Conservation (phyloP, 2,888 invertebrate genomes). For the Theodoxus fluviatilis region DNA sequence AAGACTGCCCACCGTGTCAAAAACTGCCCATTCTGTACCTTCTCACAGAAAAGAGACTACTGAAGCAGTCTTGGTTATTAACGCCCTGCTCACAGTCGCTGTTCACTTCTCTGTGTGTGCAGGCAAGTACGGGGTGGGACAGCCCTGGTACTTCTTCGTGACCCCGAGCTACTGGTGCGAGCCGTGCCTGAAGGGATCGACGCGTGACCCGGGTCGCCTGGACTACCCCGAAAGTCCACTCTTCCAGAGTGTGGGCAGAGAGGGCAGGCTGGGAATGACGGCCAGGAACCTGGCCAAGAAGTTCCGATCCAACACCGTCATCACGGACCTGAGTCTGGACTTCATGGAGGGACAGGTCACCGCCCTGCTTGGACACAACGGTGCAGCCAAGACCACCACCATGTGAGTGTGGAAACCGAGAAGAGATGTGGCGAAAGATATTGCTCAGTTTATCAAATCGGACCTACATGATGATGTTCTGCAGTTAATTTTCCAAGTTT, state of each 20-base stretch:
- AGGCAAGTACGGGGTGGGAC: constrained; percentile 61
- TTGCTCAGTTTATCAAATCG: no score
- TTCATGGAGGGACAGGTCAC: constrained; percentile 60
- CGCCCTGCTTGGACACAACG: constrained; percentile 62
- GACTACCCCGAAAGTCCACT: no score
- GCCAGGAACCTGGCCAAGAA: constrained; percentile 50
- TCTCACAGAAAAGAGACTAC: neutral
- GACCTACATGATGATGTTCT: neutral
- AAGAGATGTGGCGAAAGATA: no score
- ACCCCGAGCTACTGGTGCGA: constrained; percentile 58
- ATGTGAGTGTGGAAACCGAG: constrained; percentile 58
- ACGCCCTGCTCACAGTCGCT: neutral
- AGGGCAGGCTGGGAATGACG: constrained; percentile 58
- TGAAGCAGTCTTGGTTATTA: neutral
- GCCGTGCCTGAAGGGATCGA: no score
- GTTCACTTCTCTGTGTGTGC: constrained; percentile 10
- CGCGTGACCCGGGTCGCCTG: constrained; percentile 36
- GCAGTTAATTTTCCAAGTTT: neutral
- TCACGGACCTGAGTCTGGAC: constrained; percentile 53
- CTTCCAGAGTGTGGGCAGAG: no score
- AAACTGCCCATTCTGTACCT: no score
- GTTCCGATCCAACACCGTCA: constrained; percentile 45
- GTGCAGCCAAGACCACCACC: constrained; percentile 64
- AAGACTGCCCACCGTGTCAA: no score
- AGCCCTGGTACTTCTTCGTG: constrained; percentile 64